phyloP scores from a whole-genome alignment of 2,888 invertebrate genomes.

The Philereme vetulata region DNA sequence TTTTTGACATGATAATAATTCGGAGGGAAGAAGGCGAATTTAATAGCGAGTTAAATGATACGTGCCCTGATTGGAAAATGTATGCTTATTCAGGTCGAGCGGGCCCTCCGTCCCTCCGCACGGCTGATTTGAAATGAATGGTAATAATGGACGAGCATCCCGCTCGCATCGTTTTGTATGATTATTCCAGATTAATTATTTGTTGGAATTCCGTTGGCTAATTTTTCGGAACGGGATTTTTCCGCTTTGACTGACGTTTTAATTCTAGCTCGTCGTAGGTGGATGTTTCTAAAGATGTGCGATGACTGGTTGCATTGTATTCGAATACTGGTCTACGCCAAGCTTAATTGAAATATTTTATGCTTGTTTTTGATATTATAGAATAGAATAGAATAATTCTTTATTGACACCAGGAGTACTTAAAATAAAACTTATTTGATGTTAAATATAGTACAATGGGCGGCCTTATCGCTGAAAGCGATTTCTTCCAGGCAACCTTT shows the following conservation, averaged over 20 bases:
- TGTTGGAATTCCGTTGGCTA: slow-evolving; percentile 81
- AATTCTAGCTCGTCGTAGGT: slow-evolving; percentile 70
- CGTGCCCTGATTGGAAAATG: slow-evolving; percentile 84
- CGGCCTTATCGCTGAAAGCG: too few relatives aligned
- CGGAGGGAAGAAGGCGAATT: slow-evolving; percentile 82
- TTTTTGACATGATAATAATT: slow-evolving; percentile 80
- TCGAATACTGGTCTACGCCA: slow-evolving; percentile 3
- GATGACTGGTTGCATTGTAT: slow-evolving; percentile 3
- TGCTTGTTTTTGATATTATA: not conserved
- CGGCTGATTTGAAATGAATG: slow-evolving; percentile 84
- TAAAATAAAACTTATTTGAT: too few relatives aligned
- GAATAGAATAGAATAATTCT: too few relatives aligned
- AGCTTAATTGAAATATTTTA: not conserved
- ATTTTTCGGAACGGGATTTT: slow-evolving; percentile 82
- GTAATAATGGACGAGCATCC: slow-evolving; percentile 81
- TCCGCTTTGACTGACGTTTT: slow-evolving; percentile 82
- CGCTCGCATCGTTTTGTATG: slow-evolving; percentile 82
- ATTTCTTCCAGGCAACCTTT: too few relatives aligned
- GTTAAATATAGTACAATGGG: too few relatives aligned
- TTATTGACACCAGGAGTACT: too few relatives aligned
- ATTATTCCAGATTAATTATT: slow-evolving; percentile 84
- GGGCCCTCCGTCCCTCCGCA: slow-evolving; percentile 67
- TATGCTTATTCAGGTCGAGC: slow-evolving; percentile 82
- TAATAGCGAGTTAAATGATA: slow-evolving; percentile 84
- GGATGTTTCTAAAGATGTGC: slow-evolving; percentile 32